phyloP scores from a whole-genome alignment of 1,140 invertebrate species.

The Brachionus plicatilis region DNA sequence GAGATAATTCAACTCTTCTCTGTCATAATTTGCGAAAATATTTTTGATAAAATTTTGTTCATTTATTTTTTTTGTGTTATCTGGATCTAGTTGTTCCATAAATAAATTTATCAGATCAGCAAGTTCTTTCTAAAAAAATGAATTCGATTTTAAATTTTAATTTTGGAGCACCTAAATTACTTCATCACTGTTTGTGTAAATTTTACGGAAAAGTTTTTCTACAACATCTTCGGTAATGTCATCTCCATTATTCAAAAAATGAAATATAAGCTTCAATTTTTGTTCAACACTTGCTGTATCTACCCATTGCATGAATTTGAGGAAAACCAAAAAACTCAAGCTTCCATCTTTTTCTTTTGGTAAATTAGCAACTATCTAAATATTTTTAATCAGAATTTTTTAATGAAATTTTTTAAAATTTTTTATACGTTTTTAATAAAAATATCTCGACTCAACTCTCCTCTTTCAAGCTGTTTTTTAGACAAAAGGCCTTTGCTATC shows the following conservation, averaged over 20 bases:
- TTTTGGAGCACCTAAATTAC: neutral
- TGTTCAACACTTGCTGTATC: neutral
- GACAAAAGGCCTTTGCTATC: neutral
- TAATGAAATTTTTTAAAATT: neutral
- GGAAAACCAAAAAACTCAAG: conserved; percentile 22
- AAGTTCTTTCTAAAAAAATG: conserved; percentile 12
- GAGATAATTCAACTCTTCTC: neutral
- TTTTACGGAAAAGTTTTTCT: neutral
- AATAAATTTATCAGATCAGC: neutral
- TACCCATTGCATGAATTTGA: conserved; percentile 34
- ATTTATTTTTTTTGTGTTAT: neutral
- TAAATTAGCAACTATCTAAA: conserved; percentile 19
- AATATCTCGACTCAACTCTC: neutral
- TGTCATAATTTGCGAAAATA: neutral
- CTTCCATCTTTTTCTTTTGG: conserved; percentile 34
- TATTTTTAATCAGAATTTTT: neutral
- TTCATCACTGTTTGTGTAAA: conserved; percentile 11
- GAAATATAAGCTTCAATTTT: conserved; percentile 24
- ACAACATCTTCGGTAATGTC: neutral
- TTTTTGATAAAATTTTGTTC: neutral
- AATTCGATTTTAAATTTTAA: neutral
- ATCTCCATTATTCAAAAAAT: conserved; percentile 32
- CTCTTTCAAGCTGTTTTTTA: neutral
- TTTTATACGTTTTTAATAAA: conserved; percentile 21
- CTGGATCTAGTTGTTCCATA: conserved; percentile 24